Evolutionary conservation across 2,113 vertebrate species (phyloP), one percentile per base, ranked within the genome.

Genomic region (Carassius carassius): DNA sequence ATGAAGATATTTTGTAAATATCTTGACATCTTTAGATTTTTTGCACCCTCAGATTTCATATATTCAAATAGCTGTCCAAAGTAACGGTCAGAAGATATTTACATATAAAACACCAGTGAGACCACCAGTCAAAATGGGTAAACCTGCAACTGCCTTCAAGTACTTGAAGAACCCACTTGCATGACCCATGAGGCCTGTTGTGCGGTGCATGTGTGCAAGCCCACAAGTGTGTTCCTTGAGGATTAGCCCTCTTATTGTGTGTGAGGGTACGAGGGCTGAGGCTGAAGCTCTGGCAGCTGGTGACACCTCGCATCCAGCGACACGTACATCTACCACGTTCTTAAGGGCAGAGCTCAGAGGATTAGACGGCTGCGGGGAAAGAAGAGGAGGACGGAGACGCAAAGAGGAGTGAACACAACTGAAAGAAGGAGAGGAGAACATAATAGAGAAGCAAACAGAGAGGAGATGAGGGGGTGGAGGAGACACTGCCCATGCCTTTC

Each of bases 201-300:
- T 63, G 58, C 58, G 19, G 58, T 80, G 37, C 58, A 32, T 75
- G 74, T 81, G 54, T 67, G 44, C 29, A 47, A 60, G n/a, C 25
- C 29, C 69, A 62, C 72, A 17, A 49, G 58, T 83, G 69, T 73
- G 85, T 86, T 82, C 44, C 65, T 73, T 72, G 35, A 65, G 69
- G 76, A 88, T 86, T 83, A 85, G 56, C 35, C 37, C 75, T 76
- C 58, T 56, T 83, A 83, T 80, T 87, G 87, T 87, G 81, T 44
- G 11, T 16, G 54, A 69, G 65, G 19, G 56, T 84, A 51, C 72
- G 12, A 63, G 78, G 54, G 54, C 60, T 62, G 44, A 83, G 54
- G 41, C 23, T 82, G 80, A 82, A 74, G 51, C 49, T 73, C 23
- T 7, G 37, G 87, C 76, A 29, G 35, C 17, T 82, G 79, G 78